Percentiles rank a stretch among this genome's conserved stretches.
These are phyloP conservation scores for Apamea monoglypha DNA, from an alignment of 2,888 invertebrate genomes.

Conservation along the genomic window DNA sequence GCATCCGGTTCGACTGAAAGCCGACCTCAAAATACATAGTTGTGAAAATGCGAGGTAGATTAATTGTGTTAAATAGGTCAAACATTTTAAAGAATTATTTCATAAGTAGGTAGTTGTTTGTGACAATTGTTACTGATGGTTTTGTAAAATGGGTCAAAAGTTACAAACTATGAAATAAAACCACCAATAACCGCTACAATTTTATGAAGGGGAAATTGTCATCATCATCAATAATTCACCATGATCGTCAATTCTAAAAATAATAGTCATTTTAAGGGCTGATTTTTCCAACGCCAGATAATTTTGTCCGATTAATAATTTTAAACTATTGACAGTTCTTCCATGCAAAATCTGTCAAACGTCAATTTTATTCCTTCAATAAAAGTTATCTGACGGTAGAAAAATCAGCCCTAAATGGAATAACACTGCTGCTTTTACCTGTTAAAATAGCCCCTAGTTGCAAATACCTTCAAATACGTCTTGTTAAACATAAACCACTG, in stretches of 20 bases:
- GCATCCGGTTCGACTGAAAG: not conserved
- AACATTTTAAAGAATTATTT: not conserved
- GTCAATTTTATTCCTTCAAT: no score
- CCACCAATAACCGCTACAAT: not conserved
- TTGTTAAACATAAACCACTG: conserved; percentile 31
- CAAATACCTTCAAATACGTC: conserved; percentile 40
- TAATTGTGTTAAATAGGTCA: not conserved
- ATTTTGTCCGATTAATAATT: no score
- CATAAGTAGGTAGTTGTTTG: not conserved
- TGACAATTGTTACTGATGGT: not conserved
- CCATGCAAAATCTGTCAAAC: no score
- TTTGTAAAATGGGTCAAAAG: not conserved
- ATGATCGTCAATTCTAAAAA: no score
- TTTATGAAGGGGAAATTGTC: not conserved
- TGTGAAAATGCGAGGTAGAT: not conserved
- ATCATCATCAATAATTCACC: not conserved
- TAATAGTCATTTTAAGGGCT: no score
- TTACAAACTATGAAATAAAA: not conserved
- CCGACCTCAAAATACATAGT: not conserved
- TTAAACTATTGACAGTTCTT: no score
- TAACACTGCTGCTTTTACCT: not conserved
- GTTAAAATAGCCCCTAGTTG: not conserved
- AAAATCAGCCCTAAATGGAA: no score
- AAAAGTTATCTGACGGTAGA: no score
- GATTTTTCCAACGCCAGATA: no score